phyloP scores from a whole-genome alignment of 2,113 vertebrate species.

The Cynocephalus volans region DNA sequence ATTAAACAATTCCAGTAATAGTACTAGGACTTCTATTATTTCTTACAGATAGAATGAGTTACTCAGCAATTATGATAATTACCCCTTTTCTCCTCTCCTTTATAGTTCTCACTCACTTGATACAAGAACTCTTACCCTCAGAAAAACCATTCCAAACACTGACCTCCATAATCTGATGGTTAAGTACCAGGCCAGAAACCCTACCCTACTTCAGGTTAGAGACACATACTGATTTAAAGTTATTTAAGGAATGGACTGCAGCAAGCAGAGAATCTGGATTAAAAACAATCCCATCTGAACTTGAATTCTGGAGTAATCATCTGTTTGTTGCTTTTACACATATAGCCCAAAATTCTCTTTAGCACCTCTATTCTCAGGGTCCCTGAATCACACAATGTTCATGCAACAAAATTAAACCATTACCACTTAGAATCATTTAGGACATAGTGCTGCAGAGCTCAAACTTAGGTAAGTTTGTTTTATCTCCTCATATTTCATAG shows the following conservation, averaged over 20 bases:
- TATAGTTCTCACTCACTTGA: slow-evolving; percentile 6
- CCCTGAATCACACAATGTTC: not conserved
- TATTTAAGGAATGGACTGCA: not conserved
- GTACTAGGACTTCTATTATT: slow-evolving; percentile 12
- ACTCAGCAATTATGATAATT: not conserved
- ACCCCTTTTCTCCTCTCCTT: not conserved
- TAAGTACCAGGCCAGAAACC: slow-evolving; percentile 3
- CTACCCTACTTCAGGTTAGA: not conserved
- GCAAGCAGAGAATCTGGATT: not conserved
- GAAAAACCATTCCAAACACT: not conserved
- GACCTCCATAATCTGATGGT: not conserved
- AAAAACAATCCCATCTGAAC: slow-evolving; percentile 26
- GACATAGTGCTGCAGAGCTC: not conserved
- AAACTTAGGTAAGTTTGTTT: not conserved
- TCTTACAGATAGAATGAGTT: slow-evolving; percentile 25
- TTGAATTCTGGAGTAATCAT: slow-evolving; percentile 14
- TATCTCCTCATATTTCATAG: not conserved
- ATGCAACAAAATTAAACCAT: slow-evolving; percentile 45
- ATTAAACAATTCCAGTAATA: slow-evolving; percentile 45
- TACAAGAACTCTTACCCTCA: slow-evolving; percentile 22
- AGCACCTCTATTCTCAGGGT: not conserved
- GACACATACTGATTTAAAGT: slow-evolving; percentile 49
- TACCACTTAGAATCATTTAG: slow-evolving; percentile 46
- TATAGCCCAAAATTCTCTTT: not conserved
- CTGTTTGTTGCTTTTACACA: not conserved